Base-by-base conservation (phyloP, 2,888 invertebrate genomes). In the Volucella inanis region DNA sequence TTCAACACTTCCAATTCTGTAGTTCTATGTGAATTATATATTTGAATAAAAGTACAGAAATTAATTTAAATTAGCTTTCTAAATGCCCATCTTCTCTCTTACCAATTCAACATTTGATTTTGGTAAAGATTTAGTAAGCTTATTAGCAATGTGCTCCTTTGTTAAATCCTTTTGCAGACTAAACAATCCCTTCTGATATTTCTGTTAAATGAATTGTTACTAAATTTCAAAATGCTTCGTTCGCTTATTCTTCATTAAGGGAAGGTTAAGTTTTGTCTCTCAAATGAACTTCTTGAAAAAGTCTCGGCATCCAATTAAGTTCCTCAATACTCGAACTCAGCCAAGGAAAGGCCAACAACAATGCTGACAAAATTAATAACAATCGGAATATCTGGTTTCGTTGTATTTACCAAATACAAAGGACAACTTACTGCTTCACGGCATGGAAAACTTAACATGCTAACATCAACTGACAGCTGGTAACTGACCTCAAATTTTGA, bases 321-420 rank as follows among this genome's bases (percentile, higher is more conserved):
- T 89, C 89, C 82, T 89, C 87, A 8, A 87, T 89, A 90, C 79
- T 90, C 89, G 0, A 89, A 88, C 68, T 90, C 90, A 2, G 88
- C 88, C 0, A 89, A 89, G 6, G 89, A 89, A 10, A 89, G 45
- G 87, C 71, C 49, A 10, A 70, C 45, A 49, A n/a, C 62, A 64
- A 15, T 62, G 15, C 65, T 55, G 1, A 62, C 76, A 49, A 54
- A 50, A 39, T 61, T 47, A 8, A 68, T 65, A 47, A 62, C 76
- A 72, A 62, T 71, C 3, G 61, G 31, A 54, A 80, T 61, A 15
- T 85, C 61, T 12, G 75, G 84, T 11, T 71, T 41, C 2, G 75
- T 79, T 8, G 64, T 77, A 15, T 74, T 45, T 22, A 70, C 68
- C 39, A 80, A 43, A 59, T 80, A 80, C n/a, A n/a, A n/a, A n/a